phyloP scores from a whole-genome alignment of 2,113 vertebrate genomes.

The Zonotrichia leucophrys region DNA sequence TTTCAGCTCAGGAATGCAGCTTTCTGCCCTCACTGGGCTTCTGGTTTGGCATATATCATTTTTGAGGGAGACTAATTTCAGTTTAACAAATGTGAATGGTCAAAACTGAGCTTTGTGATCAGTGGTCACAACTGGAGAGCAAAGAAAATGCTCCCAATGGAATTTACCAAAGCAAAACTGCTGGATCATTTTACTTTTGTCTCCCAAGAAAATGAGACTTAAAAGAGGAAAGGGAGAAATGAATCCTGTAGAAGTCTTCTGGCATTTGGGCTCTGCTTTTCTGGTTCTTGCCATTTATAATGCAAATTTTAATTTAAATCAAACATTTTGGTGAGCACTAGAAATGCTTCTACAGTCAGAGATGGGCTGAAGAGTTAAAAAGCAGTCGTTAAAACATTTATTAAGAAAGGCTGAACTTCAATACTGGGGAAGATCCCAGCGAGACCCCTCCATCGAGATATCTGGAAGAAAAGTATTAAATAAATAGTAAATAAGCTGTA shows the following conservation, averaged over 20 bases:
- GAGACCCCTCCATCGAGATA: not conserved
- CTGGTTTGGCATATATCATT: not conserved
- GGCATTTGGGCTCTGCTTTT: not conserved
- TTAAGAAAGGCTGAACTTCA: not conserved
- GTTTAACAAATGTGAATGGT: not conserved
- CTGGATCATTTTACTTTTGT: not conserved
- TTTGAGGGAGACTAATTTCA: not conserved
- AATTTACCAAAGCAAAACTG: not conserved
- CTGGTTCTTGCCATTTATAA: not conserved
- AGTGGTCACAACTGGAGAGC: not conserved
- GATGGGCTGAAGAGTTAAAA: not conserved
- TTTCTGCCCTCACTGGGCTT: not conserved
- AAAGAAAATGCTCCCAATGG: not conserved
- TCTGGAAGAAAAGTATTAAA: not conserved
- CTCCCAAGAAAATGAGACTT: not conserved
- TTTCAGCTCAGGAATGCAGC: not conserved
- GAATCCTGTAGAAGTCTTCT: not conserved
- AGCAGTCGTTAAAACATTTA: not conserved
- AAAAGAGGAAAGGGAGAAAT: not conserved
- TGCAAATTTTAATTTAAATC: not conserved
- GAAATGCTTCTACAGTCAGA: not conserved
- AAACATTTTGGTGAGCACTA: not conserved
- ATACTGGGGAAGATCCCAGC: not conserved
- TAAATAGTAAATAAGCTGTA: not conserved
- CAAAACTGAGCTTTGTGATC: not conserved